phyloP scores from a whole-genome alignment of 2,113 vertebrate species.

The Platycercus adscitus region DNA sequence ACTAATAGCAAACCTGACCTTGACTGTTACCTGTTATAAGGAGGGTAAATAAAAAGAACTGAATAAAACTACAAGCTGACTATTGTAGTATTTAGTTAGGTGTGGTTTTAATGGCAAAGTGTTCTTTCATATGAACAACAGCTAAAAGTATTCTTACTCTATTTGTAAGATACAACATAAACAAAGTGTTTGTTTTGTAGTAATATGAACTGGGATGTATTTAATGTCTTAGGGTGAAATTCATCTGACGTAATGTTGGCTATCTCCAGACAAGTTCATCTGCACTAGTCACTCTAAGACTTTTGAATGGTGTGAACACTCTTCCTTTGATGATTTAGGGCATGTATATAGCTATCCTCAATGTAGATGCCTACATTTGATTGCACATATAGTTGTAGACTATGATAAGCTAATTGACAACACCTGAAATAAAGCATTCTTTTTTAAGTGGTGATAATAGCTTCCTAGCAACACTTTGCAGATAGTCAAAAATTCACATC shows the following conservation, averaged over 20 bases:
- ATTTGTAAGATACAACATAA: background rate
- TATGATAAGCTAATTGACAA: background rate
- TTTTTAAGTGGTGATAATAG: background rate
- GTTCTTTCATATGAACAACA: background rate
- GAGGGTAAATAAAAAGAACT: background rate
- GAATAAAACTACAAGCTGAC: background rate
- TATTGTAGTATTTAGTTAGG: background rate
- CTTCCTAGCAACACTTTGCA: background rate
- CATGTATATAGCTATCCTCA: background rate
- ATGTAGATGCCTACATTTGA: background rate
- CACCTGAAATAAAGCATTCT: background rate
- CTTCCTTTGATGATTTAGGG: background rate
- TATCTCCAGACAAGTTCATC: background rate
- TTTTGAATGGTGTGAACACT: background rate
- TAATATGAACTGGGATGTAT: background rate
- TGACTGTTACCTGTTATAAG: background rate
- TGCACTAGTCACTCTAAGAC: background rate
- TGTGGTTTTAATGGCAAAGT: background rate
- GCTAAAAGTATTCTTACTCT: background rate
- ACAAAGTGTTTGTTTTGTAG: background rate
- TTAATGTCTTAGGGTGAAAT: background rate
- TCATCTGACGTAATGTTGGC: background rate
- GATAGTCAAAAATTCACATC: background rate
- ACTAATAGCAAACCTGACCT: conserved; percentile 25
- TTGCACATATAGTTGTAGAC: background rate